Percentiles rank a stretch among this genome's conserved stretches.
These are phyloP conservation scores for Trichomalopsis sarcophagae DNA, from an alignment of 1,140 invertebrate genomes.

Conservation along the genomic window DNA sequence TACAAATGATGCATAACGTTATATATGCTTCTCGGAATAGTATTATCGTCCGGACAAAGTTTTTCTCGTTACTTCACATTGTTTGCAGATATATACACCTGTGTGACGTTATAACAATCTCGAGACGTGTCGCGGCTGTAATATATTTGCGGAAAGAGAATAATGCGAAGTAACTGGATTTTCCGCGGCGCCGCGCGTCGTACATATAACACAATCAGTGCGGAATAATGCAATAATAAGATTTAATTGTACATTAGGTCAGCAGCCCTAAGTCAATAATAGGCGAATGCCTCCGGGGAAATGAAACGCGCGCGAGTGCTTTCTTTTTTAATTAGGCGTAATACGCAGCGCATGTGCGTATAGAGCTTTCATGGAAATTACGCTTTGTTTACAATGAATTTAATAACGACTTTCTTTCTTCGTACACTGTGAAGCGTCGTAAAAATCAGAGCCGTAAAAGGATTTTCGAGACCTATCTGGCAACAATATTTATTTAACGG, in stretches of 20 bases:
- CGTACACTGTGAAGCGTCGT: background rate
- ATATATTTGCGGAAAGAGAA: background rate
- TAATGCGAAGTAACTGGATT: conserved; percentile 6
- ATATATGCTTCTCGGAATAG: background rate
- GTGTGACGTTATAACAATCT: background rate
- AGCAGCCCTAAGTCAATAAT: conserved; percentile 18
- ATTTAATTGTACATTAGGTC: conserved; percentile 35
- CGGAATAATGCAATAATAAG: conserved; percentile 43
- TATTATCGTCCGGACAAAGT: background rate
- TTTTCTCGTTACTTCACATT: background rate
- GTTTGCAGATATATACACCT: background rate
- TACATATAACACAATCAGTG: background rate
- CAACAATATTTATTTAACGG: conserved; percentile 2
- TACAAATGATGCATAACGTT: background rate
- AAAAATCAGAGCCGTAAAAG: background rate
- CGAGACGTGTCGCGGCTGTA: background rate
- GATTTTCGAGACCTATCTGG: background rate
- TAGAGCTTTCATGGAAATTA: no score
- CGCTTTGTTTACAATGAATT: no score
- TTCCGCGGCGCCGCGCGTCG: background rate
- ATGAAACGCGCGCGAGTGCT: background rate
- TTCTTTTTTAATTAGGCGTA: background rate
- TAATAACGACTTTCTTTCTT: no score
- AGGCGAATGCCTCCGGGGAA: conserved; percentile 13
- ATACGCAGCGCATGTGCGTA: background rate